A percentile compares a stretch with the other conserved stretches of the same genome.
These are phyloP conservation scores for Pristionchus pacificus DNA, from an alignment of 1,140 invertebrate species.

Conservation along the genomic window DNA sequence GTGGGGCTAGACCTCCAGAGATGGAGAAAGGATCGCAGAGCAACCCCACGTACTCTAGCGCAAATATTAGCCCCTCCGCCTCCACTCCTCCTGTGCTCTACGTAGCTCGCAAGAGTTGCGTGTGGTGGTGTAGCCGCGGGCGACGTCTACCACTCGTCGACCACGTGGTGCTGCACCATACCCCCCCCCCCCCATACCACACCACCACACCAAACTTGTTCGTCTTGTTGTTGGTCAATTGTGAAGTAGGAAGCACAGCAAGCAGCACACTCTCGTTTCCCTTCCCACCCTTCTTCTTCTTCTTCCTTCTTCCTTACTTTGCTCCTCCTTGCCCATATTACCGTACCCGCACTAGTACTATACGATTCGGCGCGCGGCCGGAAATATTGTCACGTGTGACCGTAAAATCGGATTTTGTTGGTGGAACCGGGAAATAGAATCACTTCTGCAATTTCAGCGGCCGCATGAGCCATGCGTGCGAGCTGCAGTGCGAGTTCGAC, in stretches of 20 bases:
- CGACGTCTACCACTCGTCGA: not conserved
- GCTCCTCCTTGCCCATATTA: not conserved
- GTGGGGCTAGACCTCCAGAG: too few species aligned
- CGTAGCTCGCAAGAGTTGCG: not conserved
- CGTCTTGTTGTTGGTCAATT: too few species aligned
- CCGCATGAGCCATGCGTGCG: slow-evolving; percentile 15
- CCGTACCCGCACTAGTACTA: not conserved
- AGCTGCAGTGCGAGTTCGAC: slow-evolving; percentile 31
- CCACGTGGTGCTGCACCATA: not conserved
- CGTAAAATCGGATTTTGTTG: not conserved
- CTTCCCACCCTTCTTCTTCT: not conserved
- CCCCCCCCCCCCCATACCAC: too few species aligned
- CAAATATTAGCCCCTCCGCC: too few species aligned
- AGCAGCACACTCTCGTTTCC: not conserved
- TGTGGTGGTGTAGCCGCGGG: not conserved
- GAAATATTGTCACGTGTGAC: not conserved
- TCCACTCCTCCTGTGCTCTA: not conserved
- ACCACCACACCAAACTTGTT: too few species aligned
- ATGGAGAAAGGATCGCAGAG: too few species aligned
- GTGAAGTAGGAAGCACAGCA: too few species aligned
- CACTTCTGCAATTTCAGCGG: slow-evolving; percentile 16
- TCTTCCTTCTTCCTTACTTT: not conserved
- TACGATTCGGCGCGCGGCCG: not conserved
- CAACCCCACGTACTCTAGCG: too few species aligned
- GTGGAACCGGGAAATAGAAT: too few species aligned